Evolutionary conservation across 2,888 invertebrate species (phyloP), one percentile per base, ranked within the genome.

Genomic region (Omphaloscelis lunosa): DNA sequence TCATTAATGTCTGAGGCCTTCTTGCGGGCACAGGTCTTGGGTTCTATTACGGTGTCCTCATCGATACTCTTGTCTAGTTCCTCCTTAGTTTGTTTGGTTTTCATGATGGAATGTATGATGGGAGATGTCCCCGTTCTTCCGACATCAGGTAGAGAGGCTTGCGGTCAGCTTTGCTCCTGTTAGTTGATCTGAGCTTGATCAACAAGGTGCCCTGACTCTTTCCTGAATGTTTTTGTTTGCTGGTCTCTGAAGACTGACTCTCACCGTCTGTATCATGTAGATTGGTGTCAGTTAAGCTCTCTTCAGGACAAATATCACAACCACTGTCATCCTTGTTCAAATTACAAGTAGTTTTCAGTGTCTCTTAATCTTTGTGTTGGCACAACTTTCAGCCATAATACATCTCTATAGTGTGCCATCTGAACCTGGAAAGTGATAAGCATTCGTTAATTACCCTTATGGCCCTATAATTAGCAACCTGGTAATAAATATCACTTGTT

Each of bases 41-140:
- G 96, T 91, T 96, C 97, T 85, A 94, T 90, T 62, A 95, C 87
- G 29, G 92, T 90, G 73, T 96, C 96, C 75, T 96, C 96, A 94
- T 96, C 96, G 8, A 93, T 92, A 89, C 93, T 93, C 93, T 95
- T 96, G 80, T 96, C 96, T 80, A 92, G 91, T 86, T 96, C 96
- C 81, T 96, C 96, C 91, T 96, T 96, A 77, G 89, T 87, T 91
- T 96, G 96, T 92, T 96, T 97, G 88, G 97, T 96, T 95, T 96
- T 96, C 96, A 96, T 96, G 94, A 93, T 96, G 96, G 96, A 96
- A 96, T 96, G 95, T 96, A 91, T 93, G 93, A 94, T 94, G 94
- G 95, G 93, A 94, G 92, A 90, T 90, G 90, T 89, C 91, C 94
- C 95, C 94, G 95, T 96, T 93, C 91, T 92, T 93, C 93, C 95